Evolutionary conservation across 2,113 vertebrate genomes (phyloP).

Genomic region (Entomyzon cyanotis): DNA sequence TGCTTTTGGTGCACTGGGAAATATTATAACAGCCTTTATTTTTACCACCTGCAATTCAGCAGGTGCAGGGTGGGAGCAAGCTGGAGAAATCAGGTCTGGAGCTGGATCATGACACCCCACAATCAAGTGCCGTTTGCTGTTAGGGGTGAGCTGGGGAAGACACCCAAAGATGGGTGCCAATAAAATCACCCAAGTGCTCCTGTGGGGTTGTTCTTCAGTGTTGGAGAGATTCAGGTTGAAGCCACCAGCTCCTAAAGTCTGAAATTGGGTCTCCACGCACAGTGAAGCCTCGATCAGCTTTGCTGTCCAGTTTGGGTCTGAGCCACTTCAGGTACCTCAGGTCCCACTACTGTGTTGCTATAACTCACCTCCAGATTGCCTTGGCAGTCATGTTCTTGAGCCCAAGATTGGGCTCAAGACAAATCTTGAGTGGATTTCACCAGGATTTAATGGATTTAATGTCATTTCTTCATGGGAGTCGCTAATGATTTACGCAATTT

Average conservation of each 20-base stretch:
- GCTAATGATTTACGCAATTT: neutral
- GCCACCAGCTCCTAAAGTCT: neutral
- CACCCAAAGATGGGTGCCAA: neutral
- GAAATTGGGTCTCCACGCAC: neutral
- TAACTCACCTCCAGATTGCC: neutral
- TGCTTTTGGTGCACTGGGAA: neutral
- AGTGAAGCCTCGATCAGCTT: fast-evolving
- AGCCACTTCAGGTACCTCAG: too few species aligned
- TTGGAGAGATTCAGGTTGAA: neutral
- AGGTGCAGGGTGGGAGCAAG: neutral
- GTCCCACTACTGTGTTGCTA: neutral
- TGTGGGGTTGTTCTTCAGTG: neutral
- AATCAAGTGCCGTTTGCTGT: fast-evolving
- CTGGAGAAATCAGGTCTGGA: neutral
- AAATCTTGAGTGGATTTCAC: neutral
- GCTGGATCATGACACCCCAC: neutral
- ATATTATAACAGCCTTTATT: neutral
- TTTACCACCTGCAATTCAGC: neutral
- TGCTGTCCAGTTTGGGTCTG: neutral
- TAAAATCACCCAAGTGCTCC: neutral
- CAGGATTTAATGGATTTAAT: neutral
- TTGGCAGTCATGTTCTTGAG: neutral
- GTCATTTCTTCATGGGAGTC: neutral
- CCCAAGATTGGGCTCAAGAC: too few species aligned
- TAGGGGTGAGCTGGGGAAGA: neutral